Conservation (phyloP, 2,888 invertebrate genomes). For the Monopis laevigella region DNA sequence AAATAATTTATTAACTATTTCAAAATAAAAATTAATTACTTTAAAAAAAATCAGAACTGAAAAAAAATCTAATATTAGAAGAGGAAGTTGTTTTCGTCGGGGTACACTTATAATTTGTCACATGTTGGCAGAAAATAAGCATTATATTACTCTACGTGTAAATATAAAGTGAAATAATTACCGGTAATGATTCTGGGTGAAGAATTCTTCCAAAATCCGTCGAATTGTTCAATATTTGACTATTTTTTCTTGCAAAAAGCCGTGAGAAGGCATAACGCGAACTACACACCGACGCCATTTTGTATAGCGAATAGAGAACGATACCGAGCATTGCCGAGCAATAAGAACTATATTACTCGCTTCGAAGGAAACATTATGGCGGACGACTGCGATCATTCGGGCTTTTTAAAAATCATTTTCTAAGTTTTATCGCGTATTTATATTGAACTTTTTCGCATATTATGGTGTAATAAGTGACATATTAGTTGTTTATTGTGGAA, state of each 20-base stretch:
- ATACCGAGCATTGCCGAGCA: conserved; percentile 66
- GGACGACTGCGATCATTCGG: conserved; percentile 66
- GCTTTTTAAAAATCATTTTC: conserved; percentile 69
- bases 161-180: conserved; percentile 59
- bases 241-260: conserved; percentile 57
- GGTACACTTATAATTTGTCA: conserved; percentile 63
- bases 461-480: conserved; percentile 7
- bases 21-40: conserved; percentile 18
- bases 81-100: conserved; percentile 39
- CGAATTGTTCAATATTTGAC: conserved; percentile 56
- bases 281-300: conserved; percentile 67
- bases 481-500: conserved; percentile 41
- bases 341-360: conserved; percentile 68
- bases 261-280: conserved; percentile 60
- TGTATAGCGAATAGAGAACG: conserved; percentile 70
- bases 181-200: conserved; percentile 50
- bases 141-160: conserved; percentile 45
- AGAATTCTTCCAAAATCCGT: conserved; percentile 51
- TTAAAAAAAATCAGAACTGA: conserved; percentile 14
- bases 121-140: conserved; percentile 60
- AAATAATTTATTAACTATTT: background rate
- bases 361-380: conserved; percentile 70
- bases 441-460: conserved; percentile 26
- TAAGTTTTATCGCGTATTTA: conserved; percentile 63
- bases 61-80: conserved; percentile 16